phyloP scores from a whole-genome alignment of 1,140 invertebrate genomes.

The Oryzaephilus surinamensis region DNA sequence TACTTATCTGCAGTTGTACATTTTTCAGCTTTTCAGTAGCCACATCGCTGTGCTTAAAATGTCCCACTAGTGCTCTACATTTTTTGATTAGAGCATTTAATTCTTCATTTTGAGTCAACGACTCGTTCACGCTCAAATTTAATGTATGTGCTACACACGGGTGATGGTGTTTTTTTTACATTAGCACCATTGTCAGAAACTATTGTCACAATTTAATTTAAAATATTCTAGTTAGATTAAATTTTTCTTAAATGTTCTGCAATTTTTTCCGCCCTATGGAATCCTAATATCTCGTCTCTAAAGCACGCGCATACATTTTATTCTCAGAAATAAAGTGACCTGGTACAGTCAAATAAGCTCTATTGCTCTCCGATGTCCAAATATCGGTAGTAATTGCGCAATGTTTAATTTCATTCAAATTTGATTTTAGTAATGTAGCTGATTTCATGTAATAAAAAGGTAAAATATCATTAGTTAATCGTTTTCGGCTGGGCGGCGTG shows the following conservation, averaged over 20 bases:
- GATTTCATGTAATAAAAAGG: slow-evolving; percentile 1
- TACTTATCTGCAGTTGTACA: not conserved
- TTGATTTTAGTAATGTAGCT: slow-evolving; percentile 1
- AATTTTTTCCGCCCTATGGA: slow-evolving; percentile 6
- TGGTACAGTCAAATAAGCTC: slow-evolving; percentile 8
- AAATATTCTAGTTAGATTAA: not conserved
- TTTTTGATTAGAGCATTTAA: not conserved
- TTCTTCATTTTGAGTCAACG: not conserved
- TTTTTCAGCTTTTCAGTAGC: not conserved
- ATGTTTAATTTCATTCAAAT: slow-evolving; percentile 4
- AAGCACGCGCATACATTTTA: not conserved
- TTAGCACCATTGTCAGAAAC: slow-evolving; percentile 11
- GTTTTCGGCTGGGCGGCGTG: slow-evolving; percentile 10
- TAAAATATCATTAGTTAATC: slow-evolving; percentile 3
- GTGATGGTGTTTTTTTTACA: slow-evolving; percentile 4
- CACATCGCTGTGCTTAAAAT: not conserved
- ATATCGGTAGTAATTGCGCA: slow-evolving; percentile 11
- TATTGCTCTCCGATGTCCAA: slow-evolving; percentile 14
- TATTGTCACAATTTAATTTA: slow-evolving; percentile 7
- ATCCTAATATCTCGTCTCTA: slow-evolving; percentile 7
- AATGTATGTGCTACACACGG: not conserved
- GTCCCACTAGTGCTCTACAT: not conserved
- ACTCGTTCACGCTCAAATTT: not conserved
- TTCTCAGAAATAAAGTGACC: slow-evolving; percentile 14
- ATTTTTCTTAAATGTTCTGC: slow-evolving; percentile 1